Conservation (phyloP, 2,797 vertebrate genomes). For the Phoebastria nigripes region DNA sequence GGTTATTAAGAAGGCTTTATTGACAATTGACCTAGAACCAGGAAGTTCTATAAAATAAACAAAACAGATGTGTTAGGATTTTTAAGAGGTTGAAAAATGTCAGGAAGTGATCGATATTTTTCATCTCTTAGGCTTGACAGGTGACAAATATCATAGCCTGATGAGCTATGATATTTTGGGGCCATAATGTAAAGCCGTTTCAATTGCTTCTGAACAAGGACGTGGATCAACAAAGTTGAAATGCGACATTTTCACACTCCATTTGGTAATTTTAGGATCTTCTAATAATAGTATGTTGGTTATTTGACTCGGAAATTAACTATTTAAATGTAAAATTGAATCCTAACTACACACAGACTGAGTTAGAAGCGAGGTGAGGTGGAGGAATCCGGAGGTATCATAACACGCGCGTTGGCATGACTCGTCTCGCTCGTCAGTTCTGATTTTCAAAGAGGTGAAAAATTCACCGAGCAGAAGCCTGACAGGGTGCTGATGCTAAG, state of each 20-base stretch:
- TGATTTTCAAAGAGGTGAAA: background rate
- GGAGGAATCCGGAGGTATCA: background rate
- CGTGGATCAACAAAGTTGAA: slow-evolving; percentile 6
- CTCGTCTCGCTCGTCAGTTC: rapidly evolving
- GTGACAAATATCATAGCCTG: background rate
- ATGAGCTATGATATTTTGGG: background rate
- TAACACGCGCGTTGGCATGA: background rate
- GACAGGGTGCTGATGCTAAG: background rate
- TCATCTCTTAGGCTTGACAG: background rate
- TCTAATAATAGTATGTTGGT: background rate
- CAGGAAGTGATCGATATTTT: background rate
- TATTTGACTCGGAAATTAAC: background rate
- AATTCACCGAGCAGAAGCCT: background rate
- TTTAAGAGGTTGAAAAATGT: slow-evolving; percentile 18
- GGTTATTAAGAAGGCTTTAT: background rate
- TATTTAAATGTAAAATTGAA: background rate
- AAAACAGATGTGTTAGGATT: background rate
- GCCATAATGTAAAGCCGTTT: background rate
- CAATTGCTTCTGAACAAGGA: background rate
- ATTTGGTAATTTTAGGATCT: background rate
- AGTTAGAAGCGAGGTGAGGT: background rate
- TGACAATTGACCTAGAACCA: background rate
- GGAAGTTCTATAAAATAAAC: background rate
- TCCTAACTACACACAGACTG: background rate
- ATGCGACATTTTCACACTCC: background rate